Conservation (phyloP, 2,888 invertebrate genomes). For the Dynastes hyllus region DNA sequence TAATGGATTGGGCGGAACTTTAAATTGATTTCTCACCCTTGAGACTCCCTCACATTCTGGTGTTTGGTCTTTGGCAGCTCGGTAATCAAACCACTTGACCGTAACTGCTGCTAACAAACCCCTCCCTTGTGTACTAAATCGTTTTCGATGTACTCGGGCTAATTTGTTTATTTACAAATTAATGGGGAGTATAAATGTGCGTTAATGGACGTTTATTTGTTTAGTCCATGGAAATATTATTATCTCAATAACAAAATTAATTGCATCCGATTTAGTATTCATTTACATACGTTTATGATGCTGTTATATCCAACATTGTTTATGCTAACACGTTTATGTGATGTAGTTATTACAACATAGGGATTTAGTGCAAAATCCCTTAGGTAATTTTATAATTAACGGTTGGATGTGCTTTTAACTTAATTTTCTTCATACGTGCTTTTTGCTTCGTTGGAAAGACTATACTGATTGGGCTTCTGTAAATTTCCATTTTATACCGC, state of each 20-base stretch:
- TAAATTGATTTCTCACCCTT: constrained; percentile 67
- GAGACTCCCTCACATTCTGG: constrained; percentile 63
- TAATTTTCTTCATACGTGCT: too few relatives aligned
- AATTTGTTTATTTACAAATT: constrained; percentile 48
- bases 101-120: constrained; percentile 55
- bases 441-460: too few relatives aligned
- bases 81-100: constrained; percentile 68
- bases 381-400: too few relatives aligned
- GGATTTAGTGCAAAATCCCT: too few relatives aligned
- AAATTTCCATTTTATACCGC: too few relatives aligned
- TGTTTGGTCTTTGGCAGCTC: constrained; percentile 67
- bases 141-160: constrained; percentile 39
- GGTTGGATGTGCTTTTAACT: too few relatives aligned
- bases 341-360: too few relatives aligned
- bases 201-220: constrained; percentile 3
- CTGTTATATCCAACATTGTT: too few relatives aligned
- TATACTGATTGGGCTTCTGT: too few relatives aligned
- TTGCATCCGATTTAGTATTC: too few relatives aligned
- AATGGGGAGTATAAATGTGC: background rate
- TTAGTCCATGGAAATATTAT: background rate
- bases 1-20: constrained; percentile 65
- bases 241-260: background rate
- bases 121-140: constrained; percentile 50
- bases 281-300: too few relatives aligned
- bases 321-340: too few relatives aligned